Evolutionary conservation across 2,797 vertebrate genomes (phyloP), one percentile per base, ranked within the genome.

Genomic region (Sitta carolinensis): DNA sequence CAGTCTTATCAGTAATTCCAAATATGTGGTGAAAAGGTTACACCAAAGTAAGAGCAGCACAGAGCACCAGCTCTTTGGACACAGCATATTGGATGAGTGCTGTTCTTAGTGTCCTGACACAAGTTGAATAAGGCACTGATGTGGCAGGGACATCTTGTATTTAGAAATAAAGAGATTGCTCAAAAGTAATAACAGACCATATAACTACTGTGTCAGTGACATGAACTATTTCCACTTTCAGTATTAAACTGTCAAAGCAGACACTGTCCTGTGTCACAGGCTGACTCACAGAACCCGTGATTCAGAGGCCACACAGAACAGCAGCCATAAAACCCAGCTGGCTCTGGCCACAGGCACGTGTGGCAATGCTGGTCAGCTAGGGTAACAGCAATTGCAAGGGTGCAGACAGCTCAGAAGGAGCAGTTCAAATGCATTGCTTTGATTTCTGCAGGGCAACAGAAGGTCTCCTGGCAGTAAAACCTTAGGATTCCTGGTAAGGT

Each of bases 181-280:
- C 42, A 55, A 59, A 54, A 75, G 87, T 62, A 84, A 5, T 82
- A 78, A 11, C 32, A 52, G 57, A 59, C 52, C 64, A 13, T 36
- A 4, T 52, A 80, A 79, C 90, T 47, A 57, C 48, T 75, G 75
- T 54, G 66, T 81, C 89, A 87, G 75, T 90, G 72, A 74, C 6
- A 25, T 69, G 25, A 89, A 80, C 54, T 32, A 57, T 66, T 96
- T 95, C 79, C 82, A 89, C 86, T 96, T 97, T 89, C 93, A 62
- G 48, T 77, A 89, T 68, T 52, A 83, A 94, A 82, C 54, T 63
- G 61, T 54, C 48, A 63, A 54, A 72, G 42, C 29, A 76, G 54
- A 73, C 43, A 25, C 42, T 51, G 42, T 52, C 52, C 18, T 29
- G 7, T 29, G 13, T 48, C 11, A 7, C 20, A 32, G 36, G 19